Evolutionary conservation across 2,888 invertebrate genomes (phyloP), one percentile per base, ranked within the genome.

Genomic region (Hemaris fuciformis): DNA sequence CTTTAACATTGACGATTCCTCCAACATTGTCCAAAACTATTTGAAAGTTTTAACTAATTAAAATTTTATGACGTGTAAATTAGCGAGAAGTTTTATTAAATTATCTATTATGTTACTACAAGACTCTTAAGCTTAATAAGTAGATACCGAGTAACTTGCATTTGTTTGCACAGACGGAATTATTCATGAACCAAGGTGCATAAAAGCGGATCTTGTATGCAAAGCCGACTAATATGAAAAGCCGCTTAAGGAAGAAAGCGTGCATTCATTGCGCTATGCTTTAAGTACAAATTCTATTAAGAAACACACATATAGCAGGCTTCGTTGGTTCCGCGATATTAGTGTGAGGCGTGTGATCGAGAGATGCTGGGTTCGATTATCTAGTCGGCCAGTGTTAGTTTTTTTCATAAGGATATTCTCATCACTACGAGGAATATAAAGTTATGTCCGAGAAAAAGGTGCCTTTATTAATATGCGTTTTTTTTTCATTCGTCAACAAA

Each of bases 171-270:
- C 31, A 31, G 10, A 15, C 13, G 15, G 53, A 53, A 31, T 53
- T 53, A 53, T 53, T 53, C 53, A 53, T 10, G 10, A 53, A 15
- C 27, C 15, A 8, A 31, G 53, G 53, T 53, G 53, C 53, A 53
- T 43, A 43, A 31, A 27, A 53, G 27, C 53, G 18, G 53, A 53
- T 53, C 31, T 53, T 18, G 18, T 18, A 53, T 53, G 53, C 53
- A 31, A 53, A 53, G 3, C 27, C 31, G 8, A 31, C 31, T 31
- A 53, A 31, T 53, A 53, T 31, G 10, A 31, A 46, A 31, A 8
- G 31, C 18, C 18, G 18, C 53, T 53, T 18, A 2, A 18, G 15
- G 15, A 53, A 31, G 27, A 53, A 31, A 18, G 53, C 31, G 18
- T n/a, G 20, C 20, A 53, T 31, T 8, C 18, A 31, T 18, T 10